These are phyloP conservation scores for Alca torda DNA, from an alignment of 2,797 vertebrate genomes.

Conservation along the genomic window DNA sequence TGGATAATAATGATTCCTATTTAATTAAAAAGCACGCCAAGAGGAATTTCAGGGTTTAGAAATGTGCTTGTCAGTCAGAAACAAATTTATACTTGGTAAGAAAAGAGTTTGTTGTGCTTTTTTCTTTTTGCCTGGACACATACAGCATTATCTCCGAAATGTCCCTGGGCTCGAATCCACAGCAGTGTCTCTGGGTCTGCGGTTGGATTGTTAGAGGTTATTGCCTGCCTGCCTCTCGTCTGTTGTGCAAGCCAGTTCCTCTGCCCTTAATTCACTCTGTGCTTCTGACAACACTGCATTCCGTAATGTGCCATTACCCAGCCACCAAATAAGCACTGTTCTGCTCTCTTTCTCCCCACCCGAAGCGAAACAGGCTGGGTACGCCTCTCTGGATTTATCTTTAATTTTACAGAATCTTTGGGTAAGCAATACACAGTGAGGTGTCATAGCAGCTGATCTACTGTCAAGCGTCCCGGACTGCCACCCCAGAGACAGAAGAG, in stretches of 20 bases:
- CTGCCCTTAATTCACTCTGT: conserved; percentile 33
- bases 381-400: not conserved
- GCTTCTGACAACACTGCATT: not conserved
- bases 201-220: not conserved
- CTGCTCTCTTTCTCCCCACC: not conserved
- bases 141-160: not conserved
- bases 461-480: not conserved
- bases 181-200: not conserved
- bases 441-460: not conserved
- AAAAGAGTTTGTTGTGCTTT: not conserved
- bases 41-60: conserved; percentile 45
- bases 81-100: not conserved
- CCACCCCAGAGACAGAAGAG: not conserved
- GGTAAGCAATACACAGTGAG: not conserved
- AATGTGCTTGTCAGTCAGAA: conserved; percentile 26
- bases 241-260: conserved; percentile 45
- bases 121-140: not conserved
- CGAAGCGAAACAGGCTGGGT: not conserved
- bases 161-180: not conserved
- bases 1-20: not conserved
- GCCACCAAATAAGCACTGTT: not conserved
- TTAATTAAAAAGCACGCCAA: conserved; percentile 34
- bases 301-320: not conserved
- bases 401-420: not conserved
- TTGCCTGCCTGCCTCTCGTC: not conserved